Conservation (phyloP, 1,140 invertebrate genomes). For the Ruditapes philippinarum region DNA sequence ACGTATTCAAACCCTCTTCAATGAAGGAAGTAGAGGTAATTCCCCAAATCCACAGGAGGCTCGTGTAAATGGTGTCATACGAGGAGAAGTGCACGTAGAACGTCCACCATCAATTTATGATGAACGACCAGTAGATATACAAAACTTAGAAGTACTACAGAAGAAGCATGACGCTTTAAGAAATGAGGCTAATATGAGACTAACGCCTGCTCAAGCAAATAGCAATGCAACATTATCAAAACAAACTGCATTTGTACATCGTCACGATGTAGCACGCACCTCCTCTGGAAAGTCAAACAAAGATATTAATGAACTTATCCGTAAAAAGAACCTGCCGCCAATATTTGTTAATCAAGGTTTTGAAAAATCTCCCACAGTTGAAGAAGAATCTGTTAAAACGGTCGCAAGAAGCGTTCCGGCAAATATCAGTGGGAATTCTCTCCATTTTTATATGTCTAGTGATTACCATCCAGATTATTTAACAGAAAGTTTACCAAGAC, state of each 20-base stretch:
- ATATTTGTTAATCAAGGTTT: slow-evolving; percentile 74
- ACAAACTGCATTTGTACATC: not conserved
- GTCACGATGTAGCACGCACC: slow-evolving; percentile 57
- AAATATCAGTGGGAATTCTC: slow-evolving; percentile 27
- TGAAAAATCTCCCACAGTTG: slow-evolving; percentile 14
- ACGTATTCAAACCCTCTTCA: slow-evolving; percentile 17
- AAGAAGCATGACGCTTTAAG: not conserved
- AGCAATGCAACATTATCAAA: not conserved
- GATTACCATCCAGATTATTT: slow-evolving; percentile 72
- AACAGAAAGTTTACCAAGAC: slow-evolving; percentile 54
- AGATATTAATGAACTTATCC: slow-evolving; percentile 75
- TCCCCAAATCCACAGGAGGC: not conserved
- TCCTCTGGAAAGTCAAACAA: slow-evolving; percentile 58
- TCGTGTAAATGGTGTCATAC: slow-evolving; percentile 35
- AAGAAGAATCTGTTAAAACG: not conserved
- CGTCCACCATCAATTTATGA: slow-evolving; percentile 46
- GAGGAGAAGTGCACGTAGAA: slow-evolving; percentile 48
- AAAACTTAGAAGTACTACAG: not conserved
- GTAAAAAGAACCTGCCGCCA: slow-evolving; percentile 74
- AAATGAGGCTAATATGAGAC: not conserved
- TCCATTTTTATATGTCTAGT: slow-evolving; percentile 72
- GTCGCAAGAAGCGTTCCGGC: not conserved
- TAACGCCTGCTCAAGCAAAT: not conserved
- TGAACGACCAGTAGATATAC: slow-evolving; percentile 47
- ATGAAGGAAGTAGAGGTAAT: not conserved